Conservation (phyloP, 2,888 invertebrate species). For the Euspilapteryx auroguttella region DNA sequence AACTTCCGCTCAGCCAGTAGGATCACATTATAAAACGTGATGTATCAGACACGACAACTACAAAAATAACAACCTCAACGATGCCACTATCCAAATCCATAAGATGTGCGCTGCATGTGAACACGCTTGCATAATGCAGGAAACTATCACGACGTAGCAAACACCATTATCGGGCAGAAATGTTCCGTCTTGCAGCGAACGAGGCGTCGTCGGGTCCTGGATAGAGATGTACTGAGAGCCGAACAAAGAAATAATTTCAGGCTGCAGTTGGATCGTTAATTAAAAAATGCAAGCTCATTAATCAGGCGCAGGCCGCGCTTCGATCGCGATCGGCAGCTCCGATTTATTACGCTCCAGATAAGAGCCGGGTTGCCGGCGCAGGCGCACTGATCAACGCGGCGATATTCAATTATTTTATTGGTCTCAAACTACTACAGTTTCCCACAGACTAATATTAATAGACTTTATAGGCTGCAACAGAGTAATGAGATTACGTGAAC, state of each 20-base stretch:
- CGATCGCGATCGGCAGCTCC: conserved; percentile 25
- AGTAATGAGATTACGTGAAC: conserved; percentile 10
- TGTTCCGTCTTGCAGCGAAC: conserved; percentile 5
- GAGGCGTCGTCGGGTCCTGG: conserved; percentile 1
- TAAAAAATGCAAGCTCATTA: conserved; percentile 37
- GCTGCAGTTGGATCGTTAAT: conserved; percentile 24
- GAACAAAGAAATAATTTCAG: conserved; percentile 18
- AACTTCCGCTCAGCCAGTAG: no score
- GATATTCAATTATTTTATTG: conserved; percentile 23
- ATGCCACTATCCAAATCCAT: no score
- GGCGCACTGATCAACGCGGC: conserved; percentile 12
- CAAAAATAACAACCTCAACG: no score
- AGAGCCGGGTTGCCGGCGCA: conserved; percentile 16
- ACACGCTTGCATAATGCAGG: no score
- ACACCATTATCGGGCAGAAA: conserved; percentile 2
- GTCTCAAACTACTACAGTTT: conserved; percentile 16
- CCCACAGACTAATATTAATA: conserved; percentile 17
- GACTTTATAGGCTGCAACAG: conserved; percentile 13
- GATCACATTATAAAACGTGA: no score
- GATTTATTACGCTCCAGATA: conserved; percentile 39
- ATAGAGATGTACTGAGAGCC: background rate
- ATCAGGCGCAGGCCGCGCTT: conserved; percentile 23
- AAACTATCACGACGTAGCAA: no score
- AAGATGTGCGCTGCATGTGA: no score
- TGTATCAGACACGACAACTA: no score